phyloP scores from a whole-genome alignment of 1,140 invertebrate species.

The Nylanderia fulva region DNA sequence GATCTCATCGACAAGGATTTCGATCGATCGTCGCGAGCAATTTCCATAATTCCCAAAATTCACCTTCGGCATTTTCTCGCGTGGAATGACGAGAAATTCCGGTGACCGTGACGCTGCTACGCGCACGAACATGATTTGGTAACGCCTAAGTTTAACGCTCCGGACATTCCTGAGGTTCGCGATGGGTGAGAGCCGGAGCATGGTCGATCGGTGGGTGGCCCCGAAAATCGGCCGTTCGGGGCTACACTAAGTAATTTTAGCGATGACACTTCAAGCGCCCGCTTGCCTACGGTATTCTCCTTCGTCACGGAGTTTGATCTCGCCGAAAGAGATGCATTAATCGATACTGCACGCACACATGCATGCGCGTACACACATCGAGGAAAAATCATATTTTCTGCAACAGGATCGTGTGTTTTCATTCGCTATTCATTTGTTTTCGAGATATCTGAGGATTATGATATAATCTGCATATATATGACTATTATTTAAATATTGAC shows the following conservation, averaged over 20 bases:
- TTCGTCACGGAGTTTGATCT: conserved; percentile 43
- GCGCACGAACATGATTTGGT: conserved; percentile 60
- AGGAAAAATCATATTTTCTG: neutral
- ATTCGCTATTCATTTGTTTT: neutral
- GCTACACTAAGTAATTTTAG: conserved; percentile 76
- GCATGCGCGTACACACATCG: neutral
- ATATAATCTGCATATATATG: too few relatives aligned
- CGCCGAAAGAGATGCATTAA: conserved; percentile 14
- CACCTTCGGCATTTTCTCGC: neutral
- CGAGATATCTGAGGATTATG: neutral
- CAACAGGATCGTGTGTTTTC: neutral
- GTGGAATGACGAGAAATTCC: conserved; percentile 35
- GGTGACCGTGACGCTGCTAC: conserved; percentile 50
- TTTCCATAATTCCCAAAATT: neutral
- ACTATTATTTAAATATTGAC: neutral
- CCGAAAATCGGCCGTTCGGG: conserved; percentile 36
- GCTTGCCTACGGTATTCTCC: conserved; percentile 38
- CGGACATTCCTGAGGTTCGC: conserved; percentile 62
- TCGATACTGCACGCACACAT: conserved; percentile 4
- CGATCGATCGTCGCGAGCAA: neutral
- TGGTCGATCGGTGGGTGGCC: conserved; percentile 64
- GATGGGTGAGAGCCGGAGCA: conserved; percentile 56
- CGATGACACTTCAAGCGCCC: conserved; percentile 74
- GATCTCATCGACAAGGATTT: too few relatives aligned
- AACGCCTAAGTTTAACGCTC: conserved; percentile 73